These are phyloP conservation scores for Artibeus lituratus DNA, from an alignment of 2,797 vertebrate genomes.

Conservation along the genomic window DNA sequence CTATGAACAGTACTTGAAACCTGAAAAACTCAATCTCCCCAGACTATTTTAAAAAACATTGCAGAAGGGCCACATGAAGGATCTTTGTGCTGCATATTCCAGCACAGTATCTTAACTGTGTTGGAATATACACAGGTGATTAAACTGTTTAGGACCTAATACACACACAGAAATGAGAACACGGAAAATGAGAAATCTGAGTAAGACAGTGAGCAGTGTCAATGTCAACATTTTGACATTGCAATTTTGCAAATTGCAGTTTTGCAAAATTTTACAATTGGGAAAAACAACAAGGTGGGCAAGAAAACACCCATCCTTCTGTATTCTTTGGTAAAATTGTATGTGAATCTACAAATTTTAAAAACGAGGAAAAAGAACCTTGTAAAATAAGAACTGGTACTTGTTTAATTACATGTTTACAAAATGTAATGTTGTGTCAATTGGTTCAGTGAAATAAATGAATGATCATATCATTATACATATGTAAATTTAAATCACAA, in stretches of 20 bases:
- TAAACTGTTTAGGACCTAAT: background rate
- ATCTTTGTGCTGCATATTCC: background rate
- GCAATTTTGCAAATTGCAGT: background rate
- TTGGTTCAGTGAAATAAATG: background rate
- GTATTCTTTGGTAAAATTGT: background rate
- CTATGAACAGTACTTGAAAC: background rate
- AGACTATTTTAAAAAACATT: background rate
- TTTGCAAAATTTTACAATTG: background rate
- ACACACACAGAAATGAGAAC: background rate
- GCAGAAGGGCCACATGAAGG: background rate
- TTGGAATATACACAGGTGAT: background rate
- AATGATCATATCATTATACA: background rate
- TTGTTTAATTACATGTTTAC: background rate
- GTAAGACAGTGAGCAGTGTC: background rate
- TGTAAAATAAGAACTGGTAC: background rate
- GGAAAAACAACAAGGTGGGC: background rate
- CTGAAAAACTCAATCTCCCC: background rate
- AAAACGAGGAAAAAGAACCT: background rate
- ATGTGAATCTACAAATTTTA: background rate
- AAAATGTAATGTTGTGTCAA: background rate
- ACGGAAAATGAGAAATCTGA: background rate
- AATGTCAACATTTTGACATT: background rate
- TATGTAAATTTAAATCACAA: background rate
- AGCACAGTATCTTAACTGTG: background rate
- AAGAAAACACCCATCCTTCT: background rate